Conservation (phyloP, 2,888 invertebrate genomes). For the Scrobipalpa atriplicella region DNA sequence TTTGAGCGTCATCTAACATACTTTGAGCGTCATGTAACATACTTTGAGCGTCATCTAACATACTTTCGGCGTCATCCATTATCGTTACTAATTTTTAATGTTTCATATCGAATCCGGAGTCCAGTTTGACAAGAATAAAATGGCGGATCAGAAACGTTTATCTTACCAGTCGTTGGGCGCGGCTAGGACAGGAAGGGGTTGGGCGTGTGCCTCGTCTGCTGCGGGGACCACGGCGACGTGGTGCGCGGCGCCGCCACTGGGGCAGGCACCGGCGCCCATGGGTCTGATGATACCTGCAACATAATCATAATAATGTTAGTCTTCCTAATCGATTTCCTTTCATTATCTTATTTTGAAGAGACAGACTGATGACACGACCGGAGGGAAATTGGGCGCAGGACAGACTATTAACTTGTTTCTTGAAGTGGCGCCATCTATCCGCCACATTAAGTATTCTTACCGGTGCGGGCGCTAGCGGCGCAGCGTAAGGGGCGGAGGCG, state of each 20-base stretch:
- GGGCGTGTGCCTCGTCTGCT: slow-evolving; percentile 67
- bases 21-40: too few relatives aligned
- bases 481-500: slow-evolving; percentile 33
- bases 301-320: background rate
- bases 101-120: too few relatives aligned
- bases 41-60: too few relatives aligned
- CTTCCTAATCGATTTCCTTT: too few relatives aligned
- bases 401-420: background rate
- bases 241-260: slow-evolving; percentile 47
- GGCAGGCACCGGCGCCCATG: slow-evolving; percentile 53
- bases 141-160: too few relatives aligned
- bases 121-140: too few relatives aligned
- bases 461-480: slow-evolving; percentile 19
- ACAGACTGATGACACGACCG: too few relatives aligned
- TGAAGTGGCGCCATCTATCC: background rate
- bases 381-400: too few relatives aligned
- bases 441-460: background rate
- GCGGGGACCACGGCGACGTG: slow-evolving; percentile 65
- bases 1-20: too few relatives aligned
- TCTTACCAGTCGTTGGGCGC: background rate
- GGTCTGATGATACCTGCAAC: slow-evolving; percentile 34
- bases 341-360: too few relatives aligned
- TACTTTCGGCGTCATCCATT: too few relatives aligned
- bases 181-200: slow-evolving; percentile 87
- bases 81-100: too few relatives aligned